phyloP scores from a whole-genome alignment of 2,888 invertebrate species.

The Tridacna crocea region DNA sequence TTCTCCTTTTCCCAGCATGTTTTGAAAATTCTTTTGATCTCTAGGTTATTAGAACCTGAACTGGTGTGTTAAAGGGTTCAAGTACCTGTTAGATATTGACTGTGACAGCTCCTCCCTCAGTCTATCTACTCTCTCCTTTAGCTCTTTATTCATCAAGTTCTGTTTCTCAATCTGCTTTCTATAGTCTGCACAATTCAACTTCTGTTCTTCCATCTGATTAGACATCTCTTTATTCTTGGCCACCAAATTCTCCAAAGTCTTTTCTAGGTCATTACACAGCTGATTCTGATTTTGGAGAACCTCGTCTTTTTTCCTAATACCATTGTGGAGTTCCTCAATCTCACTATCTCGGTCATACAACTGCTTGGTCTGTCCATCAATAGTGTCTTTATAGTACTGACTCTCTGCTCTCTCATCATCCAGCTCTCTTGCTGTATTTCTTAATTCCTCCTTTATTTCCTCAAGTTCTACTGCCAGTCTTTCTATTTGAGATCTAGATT shows the following conservation, averaged over 20 bases:
- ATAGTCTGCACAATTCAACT: conserved; percentile 46
- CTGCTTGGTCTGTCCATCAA: conserved; percentile 12
- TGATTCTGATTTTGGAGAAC: background rate
- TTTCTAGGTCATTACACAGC: conserved; percentile 3
- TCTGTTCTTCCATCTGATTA: conserved; percentile 56
- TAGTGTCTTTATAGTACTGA: conserved; percentile 16
- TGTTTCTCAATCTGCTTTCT: conserved; percentile 57
- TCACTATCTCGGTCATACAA: conserved; percentile 18
- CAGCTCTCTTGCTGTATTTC: conserved; percentile 11
- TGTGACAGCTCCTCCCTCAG: conserved; percentile 34
- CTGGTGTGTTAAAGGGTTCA: no score
- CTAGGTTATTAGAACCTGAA: no score
- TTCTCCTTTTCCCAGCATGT: no score
- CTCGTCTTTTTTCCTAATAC: conserved; percentile 1
- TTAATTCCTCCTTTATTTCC: conserved; percentile 12
- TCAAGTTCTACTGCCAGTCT: conserved; percentile 7
- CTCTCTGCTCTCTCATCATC: background rate
- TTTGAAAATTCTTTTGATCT: no score
- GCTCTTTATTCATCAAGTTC: conserved; percentile 47
- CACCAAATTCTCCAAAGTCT: conserved; percentile 13
- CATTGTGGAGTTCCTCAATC: conserved; percentile 16
- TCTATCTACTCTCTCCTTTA: conserved; percentile 43
- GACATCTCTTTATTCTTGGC: conserved; percentile 32
- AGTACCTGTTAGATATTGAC: conserved; percentile 15
- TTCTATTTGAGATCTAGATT: conserved; percentile 9